Evolutionary conservation across 2,113 vertebrate genomes (phyloP).

Genomic region (Lynx canadensis): DNA sequence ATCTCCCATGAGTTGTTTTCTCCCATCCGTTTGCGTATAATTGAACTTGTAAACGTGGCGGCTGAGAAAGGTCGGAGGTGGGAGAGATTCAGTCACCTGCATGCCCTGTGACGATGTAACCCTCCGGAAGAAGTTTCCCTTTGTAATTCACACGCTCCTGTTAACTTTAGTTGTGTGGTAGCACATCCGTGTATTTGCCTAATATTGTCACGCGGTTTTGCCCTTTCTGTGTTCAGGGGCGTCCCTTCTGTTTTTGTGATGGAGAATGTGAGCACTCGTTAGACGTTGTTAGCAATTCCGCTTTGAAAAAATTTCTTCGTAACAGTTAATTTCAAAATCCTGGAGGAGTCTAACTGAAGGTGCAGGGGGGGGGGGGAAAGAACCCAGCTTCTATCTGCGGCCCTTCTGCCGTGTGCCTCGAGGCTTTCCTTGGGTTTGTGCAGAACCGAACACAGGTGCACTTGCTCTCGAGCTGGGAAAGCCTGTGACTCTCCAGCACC

Average conservation of each 20-base stretch:
- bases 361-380: background rate
- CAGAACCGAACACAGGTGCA: fast-evolving
- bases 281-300: background rate
- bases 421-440: no score
- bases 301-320: background rate
- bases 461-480: fast-evolving
- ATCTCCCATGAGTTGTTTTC: background rate
- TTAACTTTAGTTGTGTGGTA: background rate
- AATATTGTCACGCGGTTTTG: fast-evolving
- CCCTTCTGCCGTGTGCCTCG: fast-evolving
- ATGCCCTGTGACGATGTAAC: fast-evolving
- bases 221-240: background rate
- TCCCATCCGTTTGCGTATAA: background rate
- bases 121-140: background rate
- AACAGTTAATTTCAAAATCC: background rate
- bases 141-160: fast-evolving
- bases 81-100: background rate
- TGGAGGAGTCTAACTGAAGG: background rate
- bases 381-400: fast-evolving
- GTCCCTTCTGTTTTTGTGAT: background rate
- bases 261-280: background rate
- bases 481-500: background rate
- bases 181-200: background rate
- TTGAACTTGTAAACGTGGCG: background rate
- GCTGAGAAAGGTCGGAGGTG: background rate